These are phyloP conservation scores for Neria commutata DNA, from an alignment of 2,888 invertebrate species.

Conservation along the genomic window DNA sequence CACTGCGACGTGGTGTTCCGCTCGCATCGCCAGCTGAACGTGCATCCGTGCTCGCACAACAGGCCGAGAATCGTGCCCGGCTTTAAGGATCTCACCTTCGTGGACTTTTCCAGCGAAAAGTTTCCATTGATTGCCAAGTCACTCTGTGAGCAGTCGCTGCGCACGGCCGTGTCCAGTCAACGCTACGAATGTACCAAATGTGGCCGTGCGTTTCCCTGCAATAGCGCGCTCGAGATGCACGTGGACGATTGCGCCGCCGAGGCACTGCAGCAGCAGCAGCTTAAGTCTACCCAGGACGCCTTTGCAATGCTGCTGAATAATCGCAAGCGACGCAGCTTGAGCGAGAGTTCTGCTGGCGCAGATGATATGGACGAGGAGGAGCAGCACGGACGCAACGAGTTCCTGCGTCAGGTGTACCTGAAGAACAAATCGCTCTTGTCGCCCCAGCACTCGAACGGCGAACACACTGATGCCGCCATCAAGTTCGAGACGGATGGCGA, in stretches of 20 bases:
- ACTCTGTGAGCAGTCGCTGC: slow-evolving; percentile 72
- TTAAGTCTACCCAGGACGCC: not conserved
- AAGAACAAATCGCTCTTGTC: slow-evolving; percentile 66
- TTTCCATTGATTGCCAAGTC: slow-evolving; percentile 79
- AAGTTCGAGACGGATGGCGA: slow-evolving; percentile 43
- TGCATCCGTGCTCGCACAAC: slow-evolving; percentile 69
- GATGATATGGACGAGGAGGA: slow-evolving; percentile 24
- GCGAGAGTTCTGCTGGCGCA: slow-evolving; percentile 30
- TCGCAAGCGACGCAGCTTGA: slow-evolving; percentile 32
- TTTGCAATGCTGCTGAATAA: not conserved
- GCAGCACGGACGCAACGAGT: slow-evolving; percentile 68
- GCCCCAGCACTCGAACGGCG: slow-evolving; percentile 29
- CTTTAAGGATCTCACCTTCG: slow-evolving; percentile 74
- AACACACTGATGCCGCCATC: slow-evolving; percentile 26
- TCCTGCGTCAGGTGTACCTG: slow-evolving; percentile 80
- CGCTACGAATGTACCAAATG: slow-evolving; percentile 75
- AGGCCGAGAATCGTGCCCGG: slow-evolving; percentile 60
- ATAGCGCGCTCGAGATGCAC: slow-evolving; percentile 72
- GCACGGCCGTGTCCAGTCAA: slow-evolving; percentile 66
- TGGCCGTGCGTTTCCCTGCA: slow-evolving; percentile 73
- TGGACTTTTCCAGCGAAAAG: slow-evolving; percentile 81
- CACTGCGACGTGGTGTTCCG: slow-evolving; percentile 77
- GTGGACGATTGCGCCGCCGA: slow-evolving; percentile 64
- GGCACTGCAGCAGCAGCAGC: slow-evolving; percentile 12
- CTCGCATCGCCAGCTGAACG: slow-evolving; percentile 73